Evolutionary conservation across 2,888 invertebrate genomes (phyloP), one percentile per base, ranked within the genome.

Genomic region (Ophonus ardosiacus): DNA sequence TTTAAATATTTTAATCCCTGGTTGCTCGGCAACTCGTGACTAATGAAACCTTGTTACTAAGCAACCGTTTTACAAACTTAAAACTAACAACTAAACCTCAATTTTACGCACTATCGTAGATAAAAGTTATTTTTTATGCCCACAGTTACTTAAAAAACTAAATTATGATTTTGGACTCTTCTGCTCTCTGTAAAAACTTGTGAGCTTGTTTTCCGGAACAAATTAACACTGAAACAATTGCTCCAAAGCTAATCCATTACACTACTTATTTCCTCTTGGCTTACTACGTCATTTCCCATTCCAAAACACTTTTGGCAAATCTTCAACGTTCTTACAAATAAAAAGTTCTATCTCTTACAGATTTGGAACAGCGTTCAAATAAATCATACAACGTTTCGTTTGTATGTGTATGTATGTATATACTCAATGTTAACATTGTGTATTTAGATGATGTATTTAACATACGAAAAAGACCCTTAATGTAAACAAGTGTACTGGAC

Each of bases 321-420:
- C 21, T 63, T 63, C 63, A 59, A 59, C 59, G 59, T 17, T 18
- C 18, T 7, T 8, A 18, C 59, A 24, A 63, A 63, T 17, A 38
- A 79, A 81, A 38, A 61, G 8, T 31, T n/a, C 43, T 40, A 1
- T 51, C 18, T 51, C 81, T 81, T 31, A 4, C 31, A 31, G 43
- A 81, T 68, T 81, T 65, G 68, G 81, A 81, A 68, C 81, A 81
- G 68, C 51, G 63, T 68, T 65, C 56, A 31, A 51, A 65, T 68
- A 81, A 68, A 81, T 81, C 81, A 81, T 65, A 51, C 65, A 51
- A 65, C 81, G 81, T 81, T 51, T 51, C 13, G 43, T 43, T 43
- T 10, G 10, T 43, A 43, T 24, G 43, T 10, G 10, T 43, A 43
- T 24, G 43, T 51, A 13, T 51, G 43, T 51, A 10, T 51, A 2